Percentiles rank a stretch among this genome's conserved stretches.
Evolutionary conservation across 2,888 invertebrate species (phyloP).

Genomic region (Tachystola acroxantha): DNA sequence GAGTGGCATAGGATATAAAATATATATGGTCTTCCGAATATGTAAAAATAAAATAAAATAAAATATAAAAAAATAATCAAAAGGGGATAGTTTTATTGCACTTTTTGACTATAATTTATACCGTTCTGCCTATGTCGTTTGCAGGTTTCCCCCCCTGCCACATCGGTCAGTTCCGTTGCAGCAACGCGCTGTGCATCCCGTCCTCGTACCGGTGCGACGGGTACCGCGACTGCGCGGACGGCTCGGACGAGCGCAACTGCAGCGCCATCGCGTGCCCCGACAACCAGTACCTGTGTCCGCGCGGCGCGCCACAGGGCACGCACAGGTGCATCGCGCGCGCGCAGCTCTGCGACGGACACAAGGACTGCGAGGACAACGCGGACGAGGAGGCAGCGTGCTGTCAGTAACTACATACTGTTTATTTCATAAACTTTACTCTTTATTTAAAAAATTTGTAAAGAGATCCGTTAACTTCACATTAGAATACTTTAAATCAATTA

Average conservation of each 20-base stretch:
- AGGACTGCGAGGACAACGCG: slow-evolving; percentile 93
- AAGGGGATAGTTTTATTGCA: too few relatives aligned
- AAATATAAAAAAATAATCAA: too few relatives aligned
- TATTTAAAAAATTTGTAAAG: too few relatives aligned
- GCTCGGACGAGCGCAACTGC: slow-evolving; percentile 93
- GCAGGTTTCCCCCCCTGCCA: slow-evolving; percentile 94
- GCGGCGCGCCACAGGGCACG: slow-evolving; percentile 81
- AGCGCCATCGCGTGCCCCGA: slow-evolving; percentile 92
- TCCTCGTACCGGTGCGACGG: slow-evolving; percentile 90
- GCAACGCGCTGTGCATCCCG: slow-evolving; percentile 95
- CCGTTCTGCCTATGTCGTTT: too few relatives aligned
- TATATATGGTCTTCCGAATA: too few relatives aligned
- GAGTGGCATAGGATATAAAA: too few relatives aligned
- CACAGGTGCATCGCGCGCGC: slow-evolving; percentile 93
- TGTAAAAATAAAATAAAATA: too few relatives aligned
- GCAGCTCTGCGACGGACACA: slow-evolving; percentile 93
- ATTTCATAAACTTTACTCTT: too few relatives aligned
- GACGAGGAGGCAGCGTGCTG: slow-evolving; percentile 94
- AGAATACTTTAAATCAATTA: too few relatives aligned
- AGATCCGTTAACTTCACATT: too few relatives aligned
- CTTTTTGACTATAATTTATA: too few relatives aligned
- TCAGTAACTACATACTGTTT: slow-evolving; percentile 70
- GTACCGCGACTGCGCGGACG: slow-evolving; percentile 94
- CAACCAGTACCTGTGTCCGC: slow-evolving; percentile 93
- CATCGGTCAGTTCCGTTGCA: slow-evolving; percentile 94